Conservation (phyloP, 2,888 invertebrate genomes). For the Parasteatoda lunata region DNA sequence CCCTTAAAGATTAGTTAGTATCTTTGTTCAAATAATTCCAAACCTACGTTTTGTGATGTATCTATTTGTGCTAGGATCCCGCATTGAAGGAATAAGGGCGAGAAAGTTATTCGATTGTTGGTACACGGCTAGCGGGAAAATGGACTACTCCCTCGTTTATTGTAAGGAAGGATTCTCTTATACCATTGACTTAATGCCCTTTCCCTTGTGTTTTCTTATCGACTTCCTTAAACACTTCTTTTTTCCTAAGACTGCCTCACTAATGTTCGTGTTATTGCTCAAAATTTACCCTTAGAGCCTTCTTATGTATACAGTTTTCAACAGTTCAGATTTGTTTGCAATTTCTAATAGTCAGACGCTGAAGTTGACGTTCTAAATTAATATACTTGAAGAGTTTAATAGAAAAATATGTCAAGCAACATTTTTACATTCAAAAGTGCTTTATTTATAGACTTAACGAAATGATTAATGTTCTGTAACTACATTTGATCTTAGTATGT, state of each 20-base stretch:
- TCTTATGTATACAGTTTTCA: too few relatives aligned
- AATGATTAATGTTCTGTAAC: too few relatives aligned
- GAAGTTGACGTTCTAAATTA: too few relatives aligned
- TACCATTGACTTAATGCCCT: slow-evolving; percentile 65
- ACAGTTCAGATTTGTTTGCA: too few relatives aligned
- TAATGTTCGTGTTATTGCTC: neutral
- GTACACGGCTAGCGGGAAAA: slow-evolving; percentile 57
- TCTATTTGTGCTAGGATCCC: slow-evolving; percentile 32
- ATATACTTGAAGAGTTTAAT: too few relatives aligned
- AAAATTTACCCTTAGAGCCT: neutral
- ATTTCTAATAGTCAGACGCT: too few relatives aligned
- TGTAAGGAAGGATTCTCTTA: slow-evolving; percentile 32
- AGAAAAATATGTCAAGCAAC: too few relatives aligned
- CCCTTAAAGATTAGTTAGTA: too few relatives aligned
- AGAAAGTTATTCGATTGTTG: slow-evolving; percentile 59
- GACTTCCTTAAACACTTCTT: slow-evolving; percentile 39
- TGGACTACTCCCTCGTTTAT: slow-evolving; percentile 50
- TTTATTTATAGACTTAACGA: too few relatives aligned
- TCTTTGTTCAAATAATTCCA: neutral
- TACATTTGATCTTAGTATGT: too few relatives aligned
- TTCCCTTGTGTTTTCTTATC: slow-evolving; percentile 17
- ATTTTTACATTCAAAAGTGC: too few relatives aligned
- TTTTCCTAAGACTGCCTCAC: neutral
- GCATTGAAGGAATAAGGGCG: neutral
- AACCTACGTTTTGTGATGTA: neutral